phyloP scores from a whole-genome alignment of 2,888 invertebrate species.

The Saturnia pavonia region DNA sequence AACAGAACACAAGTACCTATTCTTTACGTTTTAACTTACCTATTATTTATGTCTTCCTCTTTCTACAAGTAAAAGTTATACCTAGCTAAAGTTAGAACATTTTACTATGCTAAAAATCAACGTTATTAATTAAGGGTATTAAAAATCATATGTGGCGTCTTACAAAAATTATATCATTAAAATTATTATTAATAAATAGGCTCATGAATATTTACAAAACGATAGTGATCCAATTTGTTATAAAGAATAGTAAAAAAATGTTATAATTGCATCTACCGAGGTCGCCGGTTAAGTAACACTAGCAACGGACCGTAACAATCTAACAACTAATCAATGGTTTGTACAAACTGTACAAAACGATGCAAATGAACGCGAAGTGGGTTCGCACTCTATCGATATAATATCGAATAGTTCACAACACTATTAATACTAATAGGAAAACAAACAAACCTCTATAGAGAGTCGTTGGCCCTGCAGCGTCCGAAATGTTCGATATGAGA shows the following conservation, averaged over 20 bases:
- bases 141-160: background rate
- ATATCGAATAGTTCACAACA: constrained; percentile 54
- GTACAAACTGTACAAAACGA: constrained; percentile 62
- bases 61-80: too few relatives aligned
- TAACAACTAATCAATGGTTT: constrained; percentile 66
- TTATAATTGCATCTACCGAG: constrained; percentile 38
- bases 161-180: background rate
- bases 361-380: constrained; percentile 63
- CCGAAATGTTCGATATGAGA: constrained; percentile 50
- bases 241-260: background rate
- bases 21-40: too few relatives aligned
- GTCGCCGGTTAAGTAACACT: constrained; percentile 65
- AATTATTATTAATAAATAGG: background rate
- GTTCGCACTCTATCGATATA: constrained; percentile 47
- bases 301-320: constrained; percentile 64
- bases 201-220: background rate
- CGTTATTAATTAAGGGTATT: background rate
- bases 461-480: constrained; percentile 53
- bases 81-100: too few relatives aligned
- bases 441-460: constrained; percentile 66
- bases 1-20: too few relatives aligned
- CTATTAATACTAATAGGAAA: constrained; percentile 37
- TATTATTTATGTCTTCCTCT: too few relatives aligned
- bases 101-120: background rate
- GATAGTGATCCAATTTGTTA: background rate